phyloP scores from a whole-genome alignment of 2,113 vertebrate species.

The Leptocoma aspasia region DNA sequence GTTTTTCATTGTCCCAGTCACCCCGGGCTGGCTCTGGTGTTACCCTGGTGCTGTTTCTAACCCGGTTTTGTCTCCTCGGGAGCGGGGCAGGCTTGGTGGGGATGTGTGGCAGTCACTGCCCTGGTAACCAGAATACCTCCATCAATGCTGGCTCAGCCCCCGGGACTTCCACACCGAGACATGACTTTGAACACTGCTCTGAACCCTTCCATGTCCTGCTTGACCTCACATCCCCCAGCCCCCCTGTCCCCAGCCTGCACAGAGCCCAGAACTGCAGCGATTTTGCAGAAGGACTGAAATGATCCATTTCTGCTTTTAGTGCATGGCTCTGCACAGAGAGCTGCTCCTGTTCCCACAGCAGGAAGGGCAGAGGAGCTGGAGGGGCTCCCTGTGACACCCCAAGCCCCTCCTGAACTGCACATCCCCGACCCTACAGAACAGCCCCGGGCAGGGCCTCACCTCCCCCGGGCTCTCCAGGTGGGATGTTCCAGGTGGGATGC shows the following conservation, averaged over 20 bases:
- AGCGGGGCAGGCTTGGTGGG: rapidly evolving
- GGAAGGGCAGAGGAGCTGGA: neutral
- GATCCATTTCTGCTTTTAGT: neutral
- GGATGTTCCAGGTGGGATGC: neutral
- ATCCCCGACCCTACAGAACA: rapidly evolving
- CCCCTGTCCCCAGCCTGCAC: neutral
- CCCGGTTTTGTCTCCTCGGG: rapidly evolving
- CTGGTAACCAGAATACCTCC: neutral
- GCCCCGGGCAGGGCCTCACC: neutral
- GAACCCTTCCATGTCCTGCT: neutral
- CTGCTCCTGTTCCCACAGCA: neutral
- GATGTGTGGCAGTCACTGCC: neutral
- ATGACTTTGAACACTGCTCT: neutral
- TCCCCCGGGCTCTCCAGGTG: neutral
- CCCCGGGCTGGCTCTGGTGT: neutral
- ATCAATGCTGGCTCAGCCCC: neutral
- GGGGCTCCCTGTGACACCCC: neutral
- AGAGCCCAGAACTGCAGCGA: neutral
- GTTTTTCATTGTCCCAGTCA: rapidly evolving
- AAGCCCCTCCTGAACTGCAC: neutral
- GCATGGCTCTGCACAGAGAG: neutral
- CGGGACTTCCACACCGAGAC: neutral
- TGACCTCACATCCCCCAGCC: rapidly evolving
- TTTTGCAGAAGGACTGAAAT: neutral
- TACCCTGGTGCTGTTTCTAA: neutral